Base-by-base conservation (phyloP, 2,797 vertebrate species). In the Acestrorhynchus altus region DNA sequence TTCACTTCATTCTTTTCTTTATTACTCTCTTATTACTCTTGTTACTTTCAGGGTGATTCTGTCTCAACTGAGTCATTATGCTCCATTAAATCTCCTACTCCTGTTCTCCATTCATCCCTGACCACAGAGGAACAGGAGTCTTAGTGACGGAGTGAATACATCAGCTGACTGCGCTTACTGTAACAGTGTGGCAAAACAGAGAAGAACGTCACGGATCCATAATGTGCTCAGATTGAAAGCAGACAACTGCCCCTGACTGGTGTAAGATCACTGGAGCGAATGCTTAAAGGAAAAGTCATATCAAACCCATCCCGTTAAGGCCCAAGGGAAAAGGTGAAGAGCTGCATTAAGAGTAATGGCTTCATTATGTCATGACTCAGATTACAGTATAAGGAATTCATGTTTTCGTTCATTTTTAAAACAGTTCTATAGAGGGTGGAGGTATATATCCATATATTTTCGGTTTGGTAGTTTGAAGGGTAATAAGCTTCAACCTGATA, bases 151-250 rank as follows among this genome's bases (percentile, higher is more conserved):
- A 49, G 22, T 16, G 39, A 52, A 61, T 26, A 28, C 57, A 67
- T 80, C 65, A 80, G 39, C 65, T 79, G 64, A 73, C 68, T 52
- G 69, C 8, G 11, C 31, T 83, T 80, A 51, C 69, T 76, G 73
- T 74, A 66, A 66, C 42, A 70, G 39, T 42, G 59, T 22, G 51
- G 70, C 42, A 49, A 71, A 57, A 59, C 66, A 70, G 65, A 61
- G 54, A n/a, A 8, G 15, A 66, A 47, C 12, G 8, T 12, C 13
- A 11, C 4, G 28, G 64, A 15, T 12, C 40, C 20, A 35, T 64
- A n/a, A 68, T 39, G 56, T 56, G 59, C 49, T 31, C 20, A 52
- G 61, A 28, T 47, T 9, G 49, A n/a, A 35, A 4, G 22, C 61
- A 64, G 31, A 35, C 15, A 26, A 20, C 28, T 22, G 44, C 11